phyloP scores from a whole-genome alignment of 1,140 invertebrate species.

The Drosophila kohkoa region DNA sequence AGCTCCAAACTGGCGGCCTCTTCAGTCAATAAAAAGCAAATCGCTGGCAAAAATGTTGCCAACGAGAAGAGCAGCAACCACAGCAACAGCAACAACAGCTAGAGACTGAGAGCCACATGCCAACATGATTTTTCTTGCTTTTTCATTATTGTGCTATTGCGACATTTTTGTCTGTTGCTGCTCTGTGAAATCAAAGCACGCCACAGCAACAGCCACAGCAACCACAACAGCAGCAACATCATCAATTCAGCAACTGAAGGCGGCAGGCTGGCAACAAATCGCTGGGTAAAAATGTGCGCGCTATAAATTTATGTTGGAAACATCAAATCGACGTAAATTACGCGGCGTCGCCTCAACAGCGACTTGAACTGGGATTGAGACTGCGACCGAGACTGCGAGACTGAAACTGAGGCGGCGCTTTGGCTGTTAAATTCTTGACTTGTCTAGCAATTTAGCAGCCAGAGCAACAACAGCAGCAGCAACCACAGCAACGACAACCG shows the following conservation, averaged over 20 bases:
- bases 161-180: slow-evolving; percentile 78
- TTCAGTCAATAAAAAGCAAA: slow-evolving; percentile 79
- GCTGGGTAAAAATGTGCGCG: slow-evolving; percentile 71
- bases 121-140: slow-evolving; percentile 79
- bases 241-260: slow-evolving; percentile 56
- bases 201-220: slow-evolving; percentile 49
- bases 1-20: slow-evolving; percentile 57
- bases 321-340: slow-evolving; percentile 83
- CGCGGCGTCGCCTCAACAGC: slow-evolving; percentile 56
- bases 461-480: slow-evolving; percentile 2
- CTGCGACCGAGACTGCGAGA: background rate
- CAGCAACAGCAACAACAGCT: slow-evolving; percentile 27
- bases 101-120: no score
- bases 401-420: slow-evolving; percentile 61
- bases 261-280: slow-evolving; percentile 63
- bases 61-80: slow-evolving; percentile 32
- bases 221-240: slow-evolving; percentile 39
- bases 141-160: slow-evolving; percentile 79
- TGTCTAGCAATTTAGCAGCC: slow-evolving; percentile 52
- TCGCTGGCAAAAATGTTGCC: slow-evolving; percentile 66
- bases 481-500: slow-evolving; percentile 29
- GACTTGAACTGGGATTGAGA: slow-evolving; percentile 16
- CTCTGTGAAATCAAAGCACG: slow-evolving; percentile 77
- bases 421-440: slow-evolving; percentile 81
- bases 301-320: slow-evolving; percentile 82